Percentiles rank a stretch among this genome's conserved stretches.
Evolutionary conservation across 2,888 invertebrate genomes (phyloP).

Genomic region (Chirona hameri): DNA sequence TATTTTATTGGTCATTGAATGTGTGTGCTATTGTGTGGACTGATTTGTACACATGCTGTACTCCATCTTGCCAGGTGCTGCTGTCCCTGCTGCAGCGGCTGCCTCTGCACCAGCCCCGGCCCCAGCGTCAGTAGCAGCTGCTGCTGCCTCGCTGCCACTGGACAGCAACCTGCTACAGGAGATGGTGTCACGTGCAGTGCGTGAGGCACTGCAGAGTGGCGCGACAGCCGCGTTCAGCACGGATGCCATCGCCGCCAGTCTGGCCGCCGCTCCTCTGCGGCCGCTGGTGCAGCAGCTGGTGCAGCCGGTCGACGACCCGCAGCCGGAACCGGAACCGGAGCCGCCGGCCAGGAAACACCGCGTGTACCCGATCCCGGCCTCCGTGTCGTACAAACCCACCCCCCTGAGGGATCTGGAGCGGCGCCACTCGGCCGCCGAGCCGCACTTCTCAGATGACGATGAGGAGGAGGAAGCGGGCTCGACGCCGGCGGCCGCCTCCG

Average conservation of each 20-base stretch:
- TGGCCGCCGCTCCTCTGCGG: neutral
- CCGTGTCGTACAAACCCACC: neutral
- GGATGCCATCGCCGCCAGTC: neutral
- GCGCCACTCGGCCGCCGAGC: neutral
- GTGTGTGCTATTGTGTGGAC: neutral
- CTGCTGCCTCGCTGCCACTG: neutral
- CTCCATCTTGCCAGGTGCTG: neutral
- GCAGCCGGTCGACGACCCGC: neutral
- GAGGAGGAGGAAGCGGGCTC: neutral
- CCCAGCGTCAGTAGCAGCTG: too few species aligned
- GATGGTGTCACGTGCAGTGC: constrained; percentile 3
- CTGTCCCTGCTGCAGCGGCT: neutral
- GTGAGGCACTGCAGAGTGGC: neutral
- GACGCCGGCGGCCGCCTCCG: neutral
- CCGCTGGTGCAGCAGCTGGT: neutral
- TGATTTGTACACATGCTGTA: too few species aligned
- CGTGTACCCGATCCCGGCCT: neutral
- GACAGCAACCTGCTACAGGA: constrained; percentile 6
- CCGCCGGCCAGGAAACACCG: neutral
- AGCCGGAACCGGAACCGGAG: neutral
- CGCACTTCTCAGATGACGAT: neutral
- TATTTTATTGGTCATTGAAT: neutral
- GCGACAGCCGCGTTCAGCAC: neutral
- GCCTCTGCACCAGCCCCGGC: neutral
- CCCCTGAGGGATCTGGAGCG: neutral